These are phyloP conservation scores for Sphecodes monilicornis DNA, from an alignment of 2,888 invertebrate genomes.

Conservation along the genomic window DNA sequence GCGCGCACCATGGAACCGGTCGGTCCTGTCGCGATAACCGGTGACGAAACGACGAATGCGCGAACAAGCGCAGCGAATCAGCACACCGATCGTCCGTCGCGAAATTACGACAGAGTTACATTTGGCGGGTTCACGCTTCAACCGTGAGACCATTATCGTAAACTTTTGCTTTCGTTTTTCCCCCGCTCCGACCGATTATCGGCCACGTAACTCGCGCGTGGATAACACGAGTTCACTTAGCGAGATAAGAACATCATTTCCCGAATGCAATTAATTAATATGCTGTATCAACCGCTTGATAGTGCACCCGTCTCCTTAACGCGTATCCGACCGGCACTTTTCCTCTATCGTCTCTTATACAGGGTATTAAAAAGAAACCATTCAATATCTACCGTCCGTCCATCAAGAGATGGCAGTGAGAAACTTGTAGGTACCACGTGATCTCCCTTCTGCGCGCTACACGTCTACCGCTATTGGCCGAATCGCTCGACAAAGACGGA, in stretches of 20 bases:
- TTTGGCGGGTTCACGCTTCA: constrained; percentile 7
- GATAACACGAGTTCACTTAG: not conserved
- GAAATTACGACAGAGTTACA: constrained; percentile 36
- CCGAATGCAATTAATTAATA: not conserved
- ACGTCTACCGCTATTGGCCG: too few relatives aligned
- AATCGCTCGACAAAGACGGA: too few relatives aligned
- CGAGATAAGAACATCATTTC: not conserved
- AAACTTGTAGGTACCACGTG: too few relatives aligned
- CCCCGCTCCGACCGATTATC: not conserved
- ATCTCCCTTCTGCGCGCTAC: too few relatives aligned
- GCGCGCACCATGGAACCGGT: constrained; percentile 33
- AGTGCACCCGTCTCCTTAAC: not conserved
- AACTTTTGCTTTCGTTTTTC: not conserved
- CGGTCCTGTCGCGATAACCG: constrained; percentile 26
- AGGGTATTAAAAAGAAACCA: not conserved
- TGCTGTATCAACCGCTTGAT: not conserved
- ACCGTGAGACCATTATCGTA: not conserved
- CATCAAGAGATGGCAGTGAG: too few relatives aligned
- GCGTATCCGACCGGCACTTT: not conserved
- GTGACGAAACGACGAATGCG: constrained; percentile 43
- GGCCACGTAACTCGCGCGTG: not conserved
- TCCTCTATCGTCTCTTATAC: not conserved
- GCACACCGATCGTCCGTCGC: constrained; percentile 8
- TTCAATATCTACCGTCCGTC: not conserved
- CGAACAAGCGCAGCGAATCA: not conserved